Evolutionary conservation across 2,888 invertebrate species (phyloP).

Genomic region (Machimus atricapillus): DNA sequence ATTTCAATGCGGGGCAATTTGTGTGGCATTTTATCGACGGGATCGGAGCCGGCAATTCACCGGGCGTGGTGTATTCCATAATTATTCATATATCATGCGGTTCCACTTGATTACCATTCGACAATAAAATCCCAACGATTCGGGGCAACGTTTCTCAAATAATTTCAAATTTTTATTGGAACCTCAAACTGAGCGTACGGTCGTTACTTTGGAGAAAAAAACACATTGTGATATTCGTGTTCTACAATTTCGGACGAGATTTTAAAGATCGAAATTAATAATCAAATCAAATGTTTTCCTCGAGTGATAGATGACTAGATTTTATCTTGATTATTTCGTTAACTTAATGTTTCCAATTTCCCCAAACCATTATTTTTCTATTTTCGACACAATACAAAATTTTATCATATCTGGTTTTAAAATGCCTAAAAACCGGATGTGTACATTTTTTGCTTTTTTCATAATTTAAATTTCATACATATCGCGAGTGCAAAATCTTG

Average conservation of each 20-base stretch:
- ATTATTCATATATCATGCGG: constrained; percentile 24
- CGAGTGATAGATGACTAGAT: background rate
- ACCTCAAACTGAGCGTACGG: background rate
- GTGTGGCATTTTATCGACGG: constrained; percentile 30
- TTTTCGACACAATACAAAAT: background rate
- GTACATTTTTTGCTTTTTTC: background rate
- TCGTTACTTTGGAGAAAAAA: background rate
- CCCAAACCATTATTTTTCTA: background rate
- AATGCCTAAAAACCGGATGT: background rate
- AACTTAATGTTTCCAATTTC: background rate
- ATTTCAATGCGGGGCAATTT: constrained; percentile 24
- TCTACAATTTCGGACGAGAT: background rate
- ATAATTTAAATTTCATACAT: background rate
- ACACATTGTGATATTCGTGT: background rate
- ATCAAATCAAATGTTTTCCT: background rate
- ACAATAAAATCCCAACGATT: background rate
- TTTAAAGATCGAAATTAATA: background rate
- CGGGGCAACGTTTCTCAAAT: background rate
- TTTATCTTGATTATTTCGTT: background rate
- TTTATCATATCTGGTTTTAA: background rate
- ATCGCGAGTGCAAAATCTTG: background rate
- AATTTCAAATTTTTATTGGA: background rate
- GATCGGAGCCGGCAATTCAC: background rate
- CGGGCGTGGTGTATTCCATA: constrained; percentile 22
- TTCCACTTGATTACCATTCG: background rate